Evolutionary conservation across 2,113 vertebrate species (phyloP), one percentile per base, ranked within the genome.

Genomic region (Chinchilla lanigera): DNA sequence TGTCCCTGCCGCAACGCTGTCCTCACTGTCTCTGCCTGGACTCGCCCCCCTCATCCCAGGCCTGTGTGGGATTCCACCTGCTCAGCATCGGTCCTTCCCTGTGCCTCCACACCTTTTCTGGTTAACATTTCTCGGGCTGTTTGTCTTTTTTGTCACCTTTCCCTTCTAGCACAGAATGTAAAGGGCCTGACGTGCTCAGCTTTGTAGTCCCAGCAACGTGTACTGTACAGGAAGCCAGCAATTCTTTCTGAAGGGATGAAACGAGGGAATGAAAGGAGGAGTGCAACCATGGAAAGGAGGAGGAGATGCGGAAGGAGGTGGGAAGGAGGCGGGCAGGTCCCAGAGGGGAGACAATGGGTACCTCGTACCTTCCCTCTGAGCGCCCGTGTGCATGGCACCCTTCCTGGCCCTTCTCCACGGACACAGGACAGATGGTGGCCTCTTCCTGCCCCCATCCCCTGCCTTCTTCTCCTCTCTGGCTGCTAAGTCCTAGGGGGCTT

Each of bases 401-500:
- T 52, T 14, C 24, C 11, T 52, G 50, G 28, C 63, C 63, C 47
- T 56, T 11, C 44, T 20, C 17, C 35, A 47, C 17, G 56, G 17
- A 17, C 20, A 50, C 9, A 7, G 33, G 87, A 12, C 24, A 54
- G 41, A n/a, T 19, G 14, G 33, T 28, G 13, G 35, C 35, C 44
- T 69, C 61, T 56, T 33, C 35, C 82, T 84, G 56, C 16, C 24
- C 60, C 52, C 60, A 30, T 33, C 60, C 9, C 30, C 22, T 24
- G 44, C 41, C 24, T 44, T 17, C 38, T 85, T 12, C 19, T 75
- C 86, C 96, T 98, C 73, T 97, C 99, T 63, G 99, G 99, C 94
- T 99, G 96, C 99, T 99, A 96, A 98, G 99, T 5, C 0, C 99
- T 99, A n/a, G n/a, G 7, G 65, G 65, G 65, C 5, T 13, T 10